A percentile compares a stretch with the other conserved stretches of the same genome.
Evolutionary conservation across 2,113 vertebrate genomes (phyloP).

Genomic region (Sphyrna mokarran): DNA sequence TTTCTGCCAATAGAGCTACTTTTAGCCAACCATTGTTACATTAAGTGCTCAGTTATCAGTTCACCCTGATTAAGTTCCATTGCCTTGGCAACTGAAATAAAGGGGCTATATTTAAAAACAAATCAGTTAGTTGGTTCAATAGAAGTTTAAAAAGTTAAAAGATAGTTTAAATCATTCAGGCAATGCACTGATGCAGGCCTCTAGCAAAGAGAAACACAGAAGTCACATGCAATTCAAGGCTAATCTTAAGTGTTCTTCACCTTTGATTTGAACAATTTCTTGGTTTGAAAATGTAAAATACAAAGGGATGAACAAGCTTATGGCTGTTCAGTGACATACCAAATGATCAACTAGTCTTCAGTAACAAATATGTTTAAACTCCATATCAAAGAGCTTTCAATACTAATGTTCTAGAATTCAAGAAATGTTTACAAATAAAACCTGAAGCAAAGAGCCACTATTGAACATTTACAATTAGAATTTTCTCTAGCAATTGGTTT

Average conservation of each 20-base stretch:
- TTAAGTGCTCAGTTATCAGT: constrained; percentile 34
- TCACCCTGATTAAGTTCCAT: constrained; percentile 35
- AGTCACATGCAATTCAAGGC: constrained; percentile 62
- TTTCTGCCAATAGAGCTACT: not conserved
- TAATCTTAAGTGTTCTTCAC: constrained; percentile 54
- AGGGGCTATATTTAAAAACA: not conserved
- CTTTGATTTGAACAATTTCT: constrained; percentile 52
- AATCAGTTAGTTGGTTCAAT: constrained; percentile 10
- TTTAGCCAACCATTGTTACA: constrained; percentile 13
- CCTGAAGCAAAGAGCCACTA: constrained; percentile 66
- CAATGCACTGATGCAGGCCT: constrained; percentile 41
- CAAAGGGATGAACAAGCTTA: constrained; percentile 55
- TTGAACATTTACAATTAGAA: constrained; percentile 61
- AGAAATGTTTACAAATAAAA: constrained; percentile 84
- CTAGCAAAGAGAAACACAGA: constrained; percentile 43
- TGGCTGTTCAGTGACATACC: constrained; percentile 68
- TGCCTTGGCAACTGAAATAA: constrained; percentile 25
- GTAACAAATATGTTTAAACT: constrained; percentile 87
- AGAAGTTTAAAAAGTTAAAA: constrained; percentile 20
- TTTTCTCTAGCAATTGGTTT: constrained; percentile 62
- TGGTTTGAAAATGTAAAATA: constrained; percentile 49
- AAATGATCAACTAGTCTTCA: constrained; percentile 63
- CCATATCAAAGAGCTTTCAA: constrained; percentile 71
- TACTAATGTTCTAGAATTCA: constrained; percentile 72
- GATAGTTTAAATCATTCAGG: constrained; percentile 37